phyloP scores from a whole-genome alignment of 2,888 invertebrate species.

The Hypercompe scribonia region DNA sequence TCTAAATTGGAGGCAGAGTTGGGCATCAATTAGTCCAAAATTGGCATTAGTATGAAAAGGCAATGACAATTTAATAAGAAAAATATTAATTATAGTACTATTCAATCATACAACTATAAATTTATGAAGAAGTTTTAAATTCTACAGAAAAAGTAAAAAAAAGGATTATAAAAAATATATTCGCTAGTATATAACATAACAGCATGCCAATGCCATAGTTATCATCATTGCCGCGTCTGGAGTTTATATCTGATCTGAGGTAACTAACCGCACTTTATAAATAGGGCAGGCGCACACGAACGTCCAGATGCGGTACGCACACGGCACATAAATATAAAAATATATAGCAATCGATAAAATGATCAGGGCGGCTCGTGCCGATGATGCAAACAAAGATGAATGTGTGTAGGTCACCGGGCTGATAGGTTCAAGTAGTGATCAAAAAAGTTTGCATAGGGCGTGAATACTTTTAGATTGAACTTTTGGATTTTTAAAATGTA shows the following conservation, averaged over 20 bases:
- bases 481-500: too few relatives aligned
- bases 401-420: constrained; percentile 42
- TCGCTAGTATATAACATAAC: constrained; percentile 27
- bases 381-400: constrained; percentile 69
- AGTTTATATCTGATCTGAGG: constrained; percentile 62
- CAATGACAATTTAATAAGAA: too few relatives aligned
- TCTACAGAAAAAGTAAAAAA: constrained; percentile 34
- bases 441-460: too few relatives aligned
- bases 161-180: constrained; percentile 48
- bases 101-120: background rate
- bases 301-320: constrained; percentile 70
- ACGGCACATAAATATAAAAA: constrained; percentile 66
- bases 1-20: too few relatives aligned
- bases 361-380: constrained; percentile 64
- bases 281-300: constrained; percentile 73
- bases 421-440: constrained; percentile 28
- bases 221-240: constrained; percentile 51
- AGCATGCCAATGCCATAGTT: constrained; percentile 35
- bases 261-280: constrained; percentile 73
- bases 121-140: background rate
- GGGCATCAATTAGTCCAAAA: too few relatives aligned
- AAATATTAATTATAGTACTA: too few relatives aligned
- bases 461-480: too few relatives aligned
- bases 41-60: too few relatives aligned
- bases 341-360: constrained; percentile 73